Base-by-base conservation (phyloP, 2,888 invertebrate genomes). In the Crossocerus cetratus region DNA sequence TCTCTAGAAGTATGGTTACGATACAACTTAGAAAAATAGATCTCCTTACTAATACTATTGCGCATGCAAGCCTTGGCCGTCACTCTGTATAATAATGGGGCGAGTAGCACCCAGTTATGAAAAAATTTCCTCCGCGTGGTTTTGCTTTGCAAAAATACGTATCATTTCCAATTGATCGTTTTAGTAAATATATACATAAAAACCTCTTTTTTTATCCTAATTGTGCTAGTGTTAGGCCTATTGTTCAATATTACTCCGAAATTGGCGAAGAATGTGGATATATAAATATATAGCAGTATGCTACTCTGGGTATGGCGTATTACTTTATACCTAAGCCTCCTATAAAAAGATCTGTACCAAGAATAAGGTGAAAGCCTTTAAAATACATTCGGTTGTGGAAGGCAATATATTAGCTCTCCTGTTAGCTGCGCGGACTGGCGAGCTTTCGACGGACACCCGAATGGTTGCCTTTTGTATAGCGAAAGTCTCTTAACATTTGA, bases 21-120 rank as follows among this genome's bases (percentile, higher is more conserved):
- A 32, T 67, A 76, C 53, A 81, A 68, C 59, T 65, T 78, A 74
- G 56, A 77, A 81, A 82, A 83, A 83, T 78, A 83, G 54, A 77
- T 65, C 66, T 74, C 8, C 60, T 74, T 62, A 57, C 32, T 72
- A 57, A 32, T 69, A 72, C 44, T 75, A 77, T 64, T 77, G 66
- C 59, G 59, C 57, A 32, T 67, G 44, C 65, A 53, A 53, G 32
- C 63, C 57, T 49, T 14, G 49, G 14, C 49, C 16, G 49, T 49
- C 16, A 49, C 18, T 65, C 54, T 73, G 65, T 74, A 69, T 64
- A 57, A 69, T 64, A 57, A 75, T 65, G 60, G 11, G 20, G 55
- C 60, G 65, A 64, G 67, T 66, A 69, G 66, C 67, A 72, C 56
- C 69, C 69, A 69, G 61, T 65, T 13, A 43, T 43, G 13, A 4